Evolutionary conservation across 1,140 invertebrate genomes (phyloP).

Genomic region (Sitodiplosis mosellana): DNA sequence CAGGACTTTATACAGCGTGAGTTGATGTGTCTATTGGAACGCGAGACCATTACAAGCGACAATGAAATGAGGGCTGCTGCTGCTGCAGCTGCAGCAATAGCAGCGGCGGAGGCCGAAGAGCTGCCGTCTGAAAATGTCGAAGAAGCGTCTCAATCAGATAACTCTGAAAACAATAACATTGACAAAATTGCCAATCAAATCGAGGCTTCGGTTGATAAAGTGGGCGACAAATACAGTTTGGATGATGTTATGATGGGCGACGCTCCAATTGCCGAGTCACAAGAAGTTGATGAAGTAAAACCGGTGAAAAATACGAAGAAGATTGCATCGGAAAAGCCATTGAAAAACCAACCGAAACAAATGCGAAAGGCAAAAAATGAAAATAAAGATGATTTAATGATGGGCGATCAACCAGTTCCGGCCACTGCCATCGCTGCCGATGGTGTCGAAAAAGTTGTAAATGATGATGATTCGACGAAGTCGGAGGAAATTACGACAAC

Average conservation of each 20-base stretch:
- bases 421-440: not conserved
- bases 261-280: constrained; percentile 14
- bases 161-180: constrained; percentile 24
- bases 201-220: not conserved
- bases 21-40: constrained; percentile 12
- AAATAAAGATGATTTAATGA: constrained; percentile 1
- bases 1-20: constrained; percentile 16
- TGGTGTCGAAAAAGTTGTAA: not conserved
- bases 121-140: constrained; percentile 21
- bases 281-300: constrained; percentile 9
- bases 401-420: constrained; percentile 1
- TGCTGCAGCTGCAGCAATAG: no score
- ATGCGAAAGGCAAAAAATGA: not conserved
- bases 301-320: not conserved
- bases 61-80: not conserved
- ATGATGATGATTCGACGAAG: not conserved
- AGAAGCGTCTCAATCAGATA: constrained; percentile 16
- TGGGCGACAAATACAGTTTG: constrained; percentile 1
- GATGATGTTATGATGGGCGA: constrained; percentile 24
- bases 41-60: constrained; percentile 2
- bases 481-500: not conserved
- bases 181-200: not conserved
- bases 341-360: not conserved
- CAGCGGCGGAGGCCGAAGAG: no score
- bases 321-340: not conserved